Evolutionary conservation across 2,113 vertebrate genomes (phyloP).

Genomic region (Noctilio leporinus): DNA sequence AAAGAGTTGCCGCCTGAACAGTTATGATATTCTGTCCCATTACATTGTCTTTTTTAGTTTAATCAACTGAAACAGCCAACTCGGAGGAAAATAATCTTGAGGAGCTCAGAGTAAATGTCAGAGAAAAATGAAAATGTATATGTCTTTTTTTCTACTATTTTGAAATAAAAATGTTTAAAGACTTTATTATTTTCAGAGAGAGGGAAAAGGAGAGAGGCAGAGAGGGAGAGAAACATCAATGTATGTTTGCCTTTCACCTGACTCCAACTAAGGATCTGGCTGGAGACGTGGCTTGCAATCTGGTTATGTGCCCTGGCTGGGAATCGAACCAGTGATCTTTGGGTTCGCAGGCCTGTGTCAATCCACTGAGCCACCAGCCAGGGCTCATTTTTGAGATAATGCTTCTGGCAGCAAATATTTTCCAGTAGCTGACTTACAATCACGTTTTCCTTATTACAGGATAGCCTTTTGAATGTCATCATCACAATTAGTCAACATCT

Average conservation of each 20-base stretch:
- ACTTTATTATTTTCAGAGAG: no score
- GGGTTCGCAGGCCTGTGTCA: no score
- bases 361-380: no score
- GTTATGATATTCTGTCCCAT: slow-evolving; percentile 6
- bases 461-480: slow-evolving; percentile 24
- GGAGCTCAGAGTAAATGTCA: slow-evolving; percentile 49
- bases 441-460: not conserved
- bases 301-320: no score
- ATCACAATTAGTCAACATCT: slow-evolving; percentile 16
- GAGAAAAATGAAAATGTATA: slow-evolving; percentile 25
- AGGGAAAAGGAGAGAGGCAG: no score
- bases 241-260: no score
- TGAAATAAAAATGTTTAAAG: no score
- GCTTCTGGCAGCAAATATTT: slow-evolving; percentile 14
- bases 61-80: slow-evolving; percentile 9
- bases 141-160: slow-evolving; percentile 54
- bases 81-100: slow-evolving; percentile 35
- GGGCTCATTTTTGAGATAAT: slow-evolving; percentile 47
- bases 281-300: no score
- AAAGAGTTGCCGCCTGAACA: not conserved
- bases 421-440: slow-evolving; percentile 1
- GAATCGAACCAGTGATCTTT: no score
- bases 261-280: no score
- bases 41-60: not conserved
- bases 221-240: no score